Conservation (phyloP, 1,140 invertebrate genomes). For the Drosophila arawakana region DNA sequence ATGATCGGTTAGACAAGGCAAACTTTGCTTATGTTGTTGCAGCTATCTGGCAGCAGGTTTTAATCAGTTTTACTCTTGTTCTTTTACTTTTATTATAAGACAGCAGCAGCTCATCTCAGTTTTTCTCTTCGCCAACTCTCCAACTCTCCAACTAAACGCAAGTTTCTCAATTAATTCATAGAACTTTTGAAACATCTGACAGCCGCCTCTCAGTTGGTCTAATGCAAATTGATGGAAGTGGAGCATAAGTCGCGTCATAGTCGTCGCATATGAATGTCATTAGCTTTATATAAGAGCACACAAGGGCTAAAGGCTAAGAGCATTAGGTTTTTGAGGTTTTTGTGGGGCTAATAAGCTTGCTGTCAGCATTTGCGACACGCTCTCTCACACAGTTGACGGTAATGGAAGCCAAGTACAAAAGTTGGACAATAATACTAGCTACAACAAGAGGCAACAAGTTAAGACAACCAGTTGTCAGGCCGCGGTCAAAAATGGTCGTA, state of each 20-base stretch:
- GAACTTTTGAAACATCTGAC: slow-evolving; percentile 71
- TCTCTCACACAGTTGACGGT: slow-evolving; percentile 36
- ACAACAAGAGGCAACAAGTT: slow-evolving; percentile 50
- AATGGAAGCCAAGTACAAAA: slow-evolving; percentile 58
- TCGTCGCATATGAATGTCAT: slow-evolving; percentile 51
- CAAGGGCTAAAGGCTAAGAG: slow-evolving; percentile 27
- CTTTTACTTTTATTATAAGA: slow-evolving; percentile 30
- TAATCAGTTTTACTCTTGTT: slow-evolving; percentile 66
- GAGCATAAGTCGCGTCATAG: slow-evolving; percentile 50
- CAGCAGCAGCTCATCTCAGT: slow-evolving; percentile 26
- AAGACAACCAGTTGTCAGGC: slow-evolving; percentile 55
- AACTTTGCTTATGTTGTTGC: slow-evolving; percentile 31
- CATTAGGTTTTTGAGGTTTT: background rate
- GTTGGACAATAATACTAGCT: slow-evolving; percentile 42
- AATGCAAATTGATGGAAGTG: slow-evolving; percentile 68
- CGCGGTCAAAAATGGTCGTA: slow-evolving; percentile 65
- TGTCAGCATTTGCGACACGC: slow-evolving; percentile 73
- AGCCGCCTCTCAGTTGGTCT: slow-evolving; percentile 45
- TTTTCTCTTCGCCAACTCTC: slow-evolving; percentile 19
- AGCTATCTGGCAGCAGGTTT: slow-evolving; percentile 51
- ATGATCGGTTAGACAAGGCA: slow-evolving; percentile 27
- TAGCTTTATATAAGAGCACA: slow-evolving; percentile 42
- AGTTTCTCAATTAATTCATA: slow-evolving; percentile 77
- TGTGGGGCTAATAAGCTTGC: slow-evolving; percentile 58
- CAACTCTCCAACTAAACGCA: slow-evolving; percentile 15